A percentile compares a stretch with the other conserved stretches of the same genome.
Conservation (phyloP, 2,113 vertebrate species). For the Scomber scombrus region DNA sequence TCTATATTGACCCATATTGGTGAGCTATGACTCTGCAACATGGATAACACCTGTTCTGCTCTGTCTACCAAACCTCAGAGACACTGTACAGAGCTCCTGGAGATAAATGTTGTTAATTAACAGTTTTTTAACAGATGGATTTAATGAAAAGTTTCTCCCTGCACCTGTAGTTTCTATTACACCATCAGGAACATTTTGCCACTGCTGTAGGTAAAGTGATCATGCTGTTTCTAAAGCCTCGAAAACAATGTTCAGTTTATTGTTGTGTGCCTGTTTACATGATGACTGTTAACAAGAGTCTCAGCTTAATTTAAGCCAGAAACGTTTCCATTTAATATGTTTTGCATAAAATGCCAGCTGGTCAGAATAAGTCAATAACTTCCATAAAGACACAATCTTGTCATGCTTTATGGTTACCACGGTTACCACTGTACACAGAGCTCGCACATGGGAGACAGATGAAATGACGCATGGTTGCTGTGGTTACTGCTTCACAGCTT, state of each 20-base stretch:
- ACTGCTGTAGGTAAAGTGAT: no score
- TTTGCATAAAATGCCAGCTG: no score
- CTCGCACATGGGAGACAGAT: not conserved
- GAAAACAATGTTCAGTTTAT: no score
- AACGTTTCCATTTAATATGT: no score
- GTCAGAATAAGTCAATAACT: no score
- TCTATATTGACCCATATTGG: constrained; percentile 52
- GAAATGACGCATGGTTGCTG: not conserved
- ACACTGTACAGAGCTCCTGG: not conserved
- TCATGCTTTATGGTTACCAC: not conserved
- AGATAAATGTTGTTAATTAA: not conserved
- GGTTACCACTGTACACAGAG: not conserved
- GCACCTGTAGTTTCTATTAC: not conserved
- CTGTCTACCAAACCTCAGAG: no score
- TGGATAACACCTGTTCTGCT: not conserved
- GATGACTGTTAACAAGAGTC: no score
- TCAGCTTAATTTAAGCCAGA: no score
- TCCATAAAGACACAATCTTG: no score
- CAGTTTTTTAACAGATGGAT: not conserved
- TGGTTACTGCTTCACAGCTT: not conserved
- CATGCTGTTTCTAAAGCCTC: no score
- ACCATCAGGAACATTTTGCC: no score
- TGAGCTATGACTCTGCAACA: constrained; percentile 12
- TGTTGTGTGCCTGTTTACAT: no score
- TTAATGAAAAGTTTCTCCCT: not conserved